Base-by-base conservation (phyloP, 2,113 vertebrate species). In the Galbula dea region DNA sequence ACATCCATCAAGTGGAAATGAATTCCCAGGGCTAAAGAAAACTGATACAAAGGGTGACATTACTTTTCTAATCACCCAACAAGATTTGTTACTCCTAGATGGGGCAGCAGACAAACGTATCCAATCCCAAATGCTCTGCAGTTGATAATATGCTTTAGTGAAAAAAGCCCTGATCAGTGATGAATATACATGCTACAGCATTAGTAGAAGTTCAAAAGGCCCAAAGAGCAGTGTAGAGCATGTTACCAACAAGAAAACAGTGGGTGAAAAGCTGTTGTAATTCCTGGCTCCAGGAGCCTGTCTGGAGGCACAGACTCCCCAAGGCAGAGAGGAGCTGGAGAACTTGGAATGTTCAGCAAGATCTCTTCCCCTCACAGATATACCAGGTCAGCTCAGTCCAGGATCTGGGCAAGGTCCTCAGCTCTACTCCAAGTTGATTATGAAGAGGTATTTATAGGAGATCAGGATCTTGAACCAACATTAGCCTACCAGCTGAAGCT, bases 291-390 rank as follows among this genome's bases (percentile, higher is more conserved):
- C 43, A 58, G n/a, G 15, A 87, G 23, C 52, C 27, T 41, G 3
- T 37, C 22, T n/a, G 74, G 39, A 78, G 49, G 13, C 45, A 43
- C 36, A 75, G 52, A 20, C 8, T 37, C 65, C 45, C 58, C 55
- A 65, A 41, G 46, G 23, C 55, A 21, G 58, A 48, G 30, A 4
- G 22, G 29, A 62, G 37, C 3, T 49, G 30, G 37, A 77, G 29
- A 90, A 43, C 15, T 51, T 0, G 0, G 12, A 21, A 34, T 41
- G 6, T 41, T 23, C 32, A 66, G 23, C 1, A 2, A 80, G 51
- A 22, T 63, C 46, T 43, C 43, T 43, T 7, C 13, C 16, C 2
- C 9, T 15, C 16, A 0, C 36, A 67, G 41, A 68, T 88, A 65
- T 76, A 57, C 34, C 51, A 85, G 82, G 79, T 68, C 67, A 16